Conservation (phyloP, 2,888 invertebrate genomes). For the Altica lythri region DNA sequence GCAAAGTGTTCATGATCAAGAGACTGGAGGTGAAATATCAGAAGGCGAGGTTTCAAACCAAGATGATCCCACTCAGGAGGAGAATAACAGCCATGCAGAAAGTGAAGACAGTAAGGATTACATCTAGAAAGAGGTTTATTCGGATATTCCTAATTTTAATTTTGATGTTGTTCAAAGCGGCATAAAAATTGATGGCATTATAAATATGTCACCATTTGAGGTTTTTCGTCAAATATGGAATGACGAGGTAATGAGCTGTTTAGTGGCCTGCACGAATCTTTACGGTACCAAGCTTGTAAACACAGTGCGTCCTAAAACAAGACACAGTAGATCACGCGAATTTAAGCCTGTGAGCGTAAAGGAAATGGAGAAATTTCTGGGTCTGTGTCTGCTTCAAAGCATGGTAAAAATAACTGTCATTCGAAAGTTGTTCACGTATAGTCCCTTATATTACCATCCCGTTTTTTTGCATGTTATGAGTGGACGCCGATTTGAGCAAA, state of each 20-base stretch:
- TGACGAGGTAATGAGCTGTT: background rate
- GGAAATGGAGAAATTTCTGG: slow-evolving; percentile 12
- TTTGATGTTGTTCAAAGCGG: too few species aligned
- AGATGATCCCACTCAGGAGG: too few species aligned
- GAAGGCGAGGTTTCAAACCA: too few species aligned
- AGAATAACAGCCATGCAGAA: too few species aligned
- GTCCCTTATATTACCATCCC: slow-evolving; percentile 12
- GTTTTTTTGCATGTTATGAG: slow-evolving; percentile 8
- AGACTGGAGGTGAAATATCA: too few species aligned
- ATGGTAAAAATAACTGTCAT: slow-evolving; percentile 1
- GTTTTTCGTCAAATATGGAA: too few species aligned
- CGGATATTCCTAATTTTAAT: too few species aligned
- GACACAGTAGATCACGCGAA: background rate
- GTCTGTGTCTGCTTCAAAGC: slow-evolving; percentile 6
- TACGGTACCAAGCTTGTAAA: background rate
- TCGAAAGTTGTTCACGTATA: slow-evolving; percentile 8
- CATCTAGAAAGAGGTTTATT: too few species aligned
- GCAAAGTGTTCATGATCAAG: too few species aligned
- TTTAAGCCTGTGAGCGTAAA: background rate
- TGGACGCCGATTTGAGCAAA: slow-evolving; percentile 20
- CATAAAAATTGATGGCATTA: too few species aligned
- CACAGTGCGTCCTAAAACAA: slow-evolving; percentile 1
- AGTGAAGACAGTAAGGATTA: too few species aligned
- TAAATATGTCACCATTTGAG: too few species aligned
- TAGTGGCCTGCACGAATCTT: slow-evolving; percentile 1